Percentiles rank a stretch among this genome's conserved stretches.
These are phyloP conservation scores for Rapana venosa DNA, from an alignment of 2,888 invertebrate genomes.

Conservation along the genomic window DNA sequence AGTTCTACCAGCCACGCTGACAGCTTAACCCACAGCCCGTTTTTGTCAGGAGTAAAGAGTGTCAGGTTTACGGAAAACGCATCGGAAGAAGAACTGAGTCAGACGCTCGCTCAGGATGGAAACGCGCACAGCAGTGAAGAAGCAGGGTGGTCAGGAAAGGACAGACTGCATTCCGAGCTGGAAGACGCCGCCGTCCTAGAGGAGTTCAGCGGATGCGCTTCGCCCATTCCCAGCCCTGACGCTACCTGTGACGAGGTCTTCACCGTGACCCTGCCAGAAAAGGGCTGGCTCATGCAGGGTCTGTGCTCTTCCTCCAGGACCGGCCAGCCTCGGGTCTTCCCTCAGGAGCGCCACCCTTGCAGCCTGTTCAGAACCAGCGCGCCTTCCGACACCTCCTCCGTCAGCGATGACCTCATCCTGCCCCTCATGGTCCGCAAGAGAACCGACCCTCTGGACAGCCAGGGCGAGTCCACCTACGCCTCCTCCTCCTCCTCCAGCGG, in stretches of 20 bases:
- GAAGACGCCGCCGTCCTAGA: not conserved
- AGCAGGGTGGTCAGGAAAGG: not conserved
- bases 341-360: constrained; percentile 16
- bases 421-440: not conserved
- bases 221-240: constrained; percentile 6
- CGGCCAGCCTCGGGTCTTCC: constrained; percentile 3
- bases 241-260: constrained; percentile 21
- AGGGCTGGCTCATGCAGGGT: constrained; percentile 15
- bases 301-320: not conserved
- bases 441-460: constrained; percentile 11
- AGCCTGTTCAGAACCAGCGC: not conserved
- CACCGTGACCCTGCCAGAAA: not conserved
- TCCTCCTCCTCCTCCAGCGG: constrained; percentile 38
- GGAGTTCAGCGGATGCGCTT: not conserved
- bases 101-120: not conserved
- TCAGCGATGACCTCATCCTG: not conserved
- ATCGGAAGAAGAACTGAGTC: not conserved
- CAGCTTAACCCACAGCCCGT: not conserved
- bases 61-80: constrained; percentile 6
- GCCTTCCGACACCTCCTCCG: not conserved
- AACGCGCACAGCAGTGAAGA: not conserved
- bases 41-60: not conserved
- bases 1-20: not conserved
- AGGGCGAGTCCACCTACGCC: not conserved
- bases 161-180: not conserved